Evolutionary conservation across 2,797 vertebrate species (phyloP).

Genomic region (Tauraco hartlaubi): DNA sequence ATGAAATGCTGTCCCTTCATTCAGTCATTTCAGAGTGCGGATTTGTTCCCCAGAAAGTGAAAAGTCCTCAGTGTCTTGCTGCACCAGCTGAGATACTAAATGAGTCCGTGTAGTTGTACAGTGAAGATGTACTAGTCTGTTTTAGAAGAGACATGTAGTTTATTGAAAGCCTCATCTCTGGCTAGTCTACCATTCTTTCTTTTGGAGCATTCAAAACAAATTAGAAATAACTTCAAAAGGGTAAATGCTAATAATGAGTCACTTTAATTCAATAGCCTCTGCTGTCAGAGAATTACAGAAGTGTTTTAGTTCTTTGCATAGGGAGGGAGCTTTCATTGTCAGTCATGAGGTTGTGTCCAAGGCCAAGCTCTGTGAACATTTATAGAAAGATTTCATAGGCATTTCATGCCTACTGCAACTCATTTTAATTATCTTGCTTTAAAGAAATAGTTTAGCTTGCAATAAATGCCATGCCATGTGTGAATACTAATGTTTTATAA

Average conservation of each 20-base stretch:
- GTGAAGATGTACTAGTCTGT: neutral
- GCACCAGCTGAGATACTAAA: neutral
- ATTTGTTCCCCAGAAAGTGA: neutral
- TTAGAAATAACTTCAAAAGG: constrained; percentile 5
- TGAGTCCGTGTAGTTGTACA: neutral
- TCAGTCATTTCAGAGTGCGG: neutral
- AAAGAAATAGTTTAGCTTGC: constrained; percentile 53
- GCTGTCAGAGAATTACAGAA: neutral
- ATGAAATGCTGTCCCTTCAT: neutral
- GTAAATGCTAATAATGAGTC: neutral
- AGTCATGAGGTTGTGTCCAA: constrained; percentile 19
- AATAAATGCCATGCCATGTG: neutral
- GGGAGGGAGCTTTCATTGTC: neutral
- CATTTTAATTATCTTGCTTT: constrained; percentile 55
- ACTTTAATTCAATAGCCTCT: neutral
- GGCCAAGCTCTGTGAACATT: constrained; percentile 8
- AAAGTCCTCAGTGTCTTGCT: neutral
- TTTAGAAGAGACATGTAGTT: neutral
- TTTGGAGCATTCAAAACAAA: neutral
- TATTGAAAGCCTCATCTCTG: neutral
- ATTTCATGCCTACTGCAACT: constrained; percentile 31
- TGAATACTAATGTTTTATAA: constrained; percentile 30
- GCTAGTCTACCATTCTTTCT: neutral
- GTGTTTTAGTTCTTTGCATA: neutral
- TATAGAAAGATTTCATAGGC: constrained; percentile 1